phyloP scores from a whole-genome alignment of 2,797 vertebrate genomes.

The Dallia pectoralis region DNA sequence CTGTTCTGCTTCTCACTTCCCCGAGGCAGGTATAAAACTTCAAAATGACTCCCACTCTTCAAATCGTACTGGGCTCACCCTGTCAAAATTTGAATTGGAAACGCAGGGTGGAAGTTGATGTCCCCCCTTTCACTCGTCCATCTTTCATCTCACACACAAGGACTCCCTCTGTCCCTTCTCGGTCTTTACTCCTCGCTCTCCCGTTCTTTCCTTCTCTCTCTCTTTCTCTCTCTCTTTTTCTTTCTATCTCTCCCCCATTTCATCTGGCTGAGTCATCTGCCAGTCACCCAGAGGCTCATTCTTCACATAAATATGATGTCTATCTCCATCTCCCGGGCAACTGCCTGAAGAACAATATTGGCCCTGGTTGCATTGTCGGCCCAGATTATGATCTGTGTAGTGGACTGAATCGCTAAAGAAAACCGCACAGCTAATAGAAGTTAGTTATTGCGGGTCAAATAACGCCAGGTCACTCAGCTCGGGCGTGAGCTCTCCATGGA shows the following conservation, averaged over 20 bases:
- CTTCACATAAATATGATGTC: constrained; percentile 66
- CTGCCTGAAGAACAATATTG: constrained; percentile 24
- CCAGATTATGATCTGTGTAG: background rate
- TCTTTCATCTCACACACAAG: constrained; percentile 68
- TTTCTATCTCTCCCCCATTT: constrained; percentile 44
- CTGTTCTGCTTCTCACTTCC: constrained; percentile 65
- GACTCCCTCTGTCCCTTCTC: constrained; percentile 58
- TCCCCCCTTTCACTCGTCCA: constrained; percentile 51
- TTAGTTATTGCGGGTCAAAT: background rate
- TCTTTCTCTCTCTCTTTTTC: constrained; percentile 1
- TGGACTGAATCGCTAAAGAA: background rate
- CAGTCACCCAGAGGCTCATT: constrained; percentile 66
- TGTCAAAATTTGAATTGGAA: constrained; percentile 79
- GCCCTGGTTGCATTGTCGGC: constrained; percentile 58
- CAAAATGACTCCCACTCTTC: constrained; percentile 72
- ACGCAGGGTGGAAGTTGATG: constrained; percentile 67
- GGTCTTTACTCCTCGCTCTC: constrained; percentile 27
- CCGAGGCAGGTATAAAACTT: constrained; percentile 77
- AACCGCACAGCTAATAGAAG: background rate
- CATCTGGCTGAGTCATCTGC: constrained; percentile 65
- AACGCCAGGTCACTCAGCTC: background rate
- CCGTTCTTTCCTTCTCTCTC: constrained; percentile 11
- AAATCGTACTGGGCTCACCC: constrained; percentile 70
- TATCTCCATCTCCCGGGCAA: constrained; percentile 61
- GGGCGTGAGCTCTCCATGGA: background rate